These are phyloP conservation scores for Thaumetopoea pityocampa DNA, from an alignment of 1,140 invertebrate species.

Conservation along the genomic window DNA sequence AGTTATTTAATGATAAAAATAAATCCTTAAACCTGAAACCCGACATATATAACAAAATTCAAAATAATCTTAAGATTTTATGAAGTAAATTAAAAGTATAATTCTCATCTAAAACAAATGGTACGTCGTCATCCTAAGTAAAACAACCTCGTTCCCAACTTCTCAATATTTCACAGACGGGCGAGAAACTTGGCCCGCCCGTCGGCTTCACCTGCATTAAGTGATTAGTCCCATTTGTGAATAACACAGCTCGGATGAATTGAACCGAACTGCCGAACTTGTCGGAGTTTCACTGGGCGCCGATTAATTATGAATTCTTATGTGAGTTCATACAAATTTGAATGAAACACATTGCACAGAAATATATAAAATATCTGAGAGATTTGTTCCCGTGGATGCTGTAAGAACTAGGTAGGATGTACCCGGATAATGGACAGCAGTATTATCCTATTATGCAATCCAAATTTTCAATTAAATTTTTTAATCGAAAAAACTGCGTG, in stretches of 20 bases:
- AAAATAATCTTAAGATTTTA: no score
- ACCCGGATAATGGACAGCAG: no score
- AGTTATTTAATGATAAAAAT: no score
- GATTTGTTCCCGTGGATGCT: no score
- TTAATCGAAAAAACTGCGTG: no score
- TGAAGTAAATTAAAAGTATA: neutral
- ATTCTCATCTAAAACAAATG: neutral
- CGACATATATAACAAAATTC: no score
- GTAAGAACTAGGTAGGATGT: no score
- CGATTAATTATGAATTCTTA: constrained; percentile 14
- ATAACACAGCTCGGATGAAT: constrained; percentile 61
- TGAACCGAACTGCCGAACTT: constrained; percentile 16
- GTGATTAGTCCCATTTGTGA: constrained; percentile 69
- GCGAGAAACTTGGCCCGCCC: constrained; percentile 35
- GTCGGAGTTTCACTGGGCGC: constrained; percentile 12
- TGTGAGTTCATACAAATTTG: neutral
- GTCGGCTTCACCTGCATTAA: constrained; percentile 51
- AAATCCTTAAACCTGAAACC: no score
- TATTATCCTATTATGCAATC: no score
- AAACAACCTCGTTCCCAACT: constrained; percentile 34
- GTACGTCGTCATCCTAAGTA: neutral
- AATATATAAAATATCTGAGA: neutral
- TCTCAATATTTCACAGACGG: constrained; percentile 54
- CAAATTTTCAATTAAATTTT: no score
- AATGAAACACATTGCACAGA: neutral